Conservation (phyloP, 2,888 invertebrate species). For the Drosophila affinis region DNA sequence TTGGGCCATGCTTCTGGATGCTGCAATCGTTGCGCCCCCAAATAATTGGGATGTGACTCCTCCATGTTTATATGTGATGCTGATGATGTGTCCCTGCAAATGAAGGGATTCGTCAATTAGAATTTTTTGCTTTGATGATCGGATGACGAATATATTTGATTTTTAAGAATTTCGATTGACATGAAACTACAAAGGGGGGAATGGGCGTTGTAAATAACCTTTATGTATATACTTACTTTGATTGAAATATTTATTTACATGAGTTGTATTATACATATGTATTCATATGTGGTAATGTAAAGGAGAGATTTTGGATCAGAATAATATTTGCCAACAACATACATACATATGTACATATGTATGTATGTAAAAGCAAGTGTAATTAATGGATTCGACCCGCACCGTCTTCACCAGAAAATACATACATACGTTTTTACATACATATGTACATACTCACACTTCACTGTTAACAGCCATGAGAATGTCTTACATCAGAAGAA, state of each 20-base stretch:
- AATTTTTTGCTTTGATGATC: neutral
- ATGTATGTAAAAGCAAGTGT: neutral
- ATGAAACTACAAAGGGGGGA: neutral
- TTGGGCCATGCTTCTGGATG: slow-evolving; percentile 35
- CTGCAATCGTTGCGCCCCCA: slow-evolving; percentile 32
- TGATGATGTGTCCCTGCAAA: slow-evolving; percentile 31
- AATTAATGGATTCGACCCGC: neutral
- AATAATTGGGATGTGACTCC: slow-evolving; percentile 27
- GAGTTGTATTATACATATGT: neutral
- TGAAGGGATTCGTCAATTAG: neutral
- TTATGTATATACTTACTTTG: neutral
- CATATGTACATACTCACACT: neutral
- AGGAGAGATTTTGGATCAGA: too few species aligned
- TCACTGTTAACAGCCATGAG: slow-evolving; percentile 1
- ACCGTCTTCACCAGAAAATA: neutral
- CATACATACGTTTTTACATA: neutral
- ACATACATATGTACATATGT: neutral
- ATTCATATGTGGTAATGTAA: neutral
- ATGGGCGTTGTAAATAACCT: neutral
- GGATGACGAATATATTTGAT: neutral
- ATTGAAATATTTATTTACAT: neutral
- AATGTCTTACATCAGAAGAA: neutral
- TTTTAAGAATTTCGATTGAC: neutral
- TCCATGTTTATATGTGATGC: slow-evolving; percentile 36
- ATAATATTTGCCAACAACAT: neutral